Conservation (phyloP, 2,888 invertebrate species). For the Drosophila hawaiiensis region DNA sequence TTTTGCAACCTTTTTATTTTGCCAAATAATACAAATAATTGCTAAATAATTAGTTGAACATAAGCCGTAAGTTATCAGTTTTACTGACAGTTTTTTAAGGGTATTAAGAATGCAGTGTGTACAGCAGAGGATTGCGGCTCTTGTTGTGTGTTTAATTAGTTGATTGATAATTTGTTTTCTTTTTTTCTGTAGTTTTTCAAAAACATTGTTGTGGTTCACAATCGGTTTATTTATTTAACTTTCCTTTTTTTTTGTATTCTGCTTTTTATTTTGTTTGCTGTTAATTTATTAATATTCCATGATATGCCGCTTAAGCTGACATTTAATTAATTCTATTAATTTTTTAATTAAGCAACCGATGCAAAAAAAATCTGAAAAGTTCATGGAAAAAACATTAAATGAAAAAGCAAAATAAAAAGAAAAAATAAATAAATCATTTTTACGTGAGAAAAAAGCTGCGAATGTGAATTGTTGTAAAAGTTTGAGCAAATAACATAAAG, state of each 20-base stretch:
- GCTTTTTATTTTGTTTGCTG: conserved; percentile 38
- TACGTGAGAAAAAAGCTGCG: conserved; percentile 8
- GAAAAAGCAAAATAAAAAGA: conserved; percentile 4
- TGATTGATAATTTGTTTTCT: conserved; percentile 48
- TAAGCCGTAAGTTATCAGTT: background rate
- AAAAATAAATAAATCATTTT: conserved; percentile 10
- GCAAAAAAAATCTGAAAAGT: conserved; percentile 33
- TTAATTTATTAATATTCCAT: conserved; percentile 76
- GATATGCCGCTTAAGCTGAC: conserved; percentile 77
- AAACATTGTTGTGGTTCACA: conserved; percentile 51
- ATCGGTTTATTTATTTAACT: conserved; percentile 69
- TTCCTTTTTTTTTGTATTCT: conserved; percentile 18
- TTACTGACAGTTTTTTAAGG: conserved; percentile 12
- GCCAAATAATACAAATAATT: background rate
- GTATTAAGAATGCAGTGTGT: conserved; percentile 32
- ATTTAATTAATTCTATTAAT: conserved; percentile 76
- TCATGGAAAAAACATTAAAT: conserved; percentile 36
- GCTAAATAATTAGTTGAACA: background rate
- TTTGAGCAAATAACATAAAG: background rate
- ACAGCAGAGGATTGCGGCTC: conserved; percentile 1
- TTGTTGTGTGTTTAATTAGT: conserved; percentile 72
- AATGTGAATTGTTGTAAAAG: conserved; percentile 6
- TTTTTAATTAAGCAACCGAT: conserved; percentile 50
- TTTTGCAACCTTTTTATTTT: background rate
- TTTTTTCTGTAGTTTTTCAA: conserved; percentile 28